Conservation (phyloP, 2,888 invertebrate species). For the Onthophagus sagittarius region DNA sequence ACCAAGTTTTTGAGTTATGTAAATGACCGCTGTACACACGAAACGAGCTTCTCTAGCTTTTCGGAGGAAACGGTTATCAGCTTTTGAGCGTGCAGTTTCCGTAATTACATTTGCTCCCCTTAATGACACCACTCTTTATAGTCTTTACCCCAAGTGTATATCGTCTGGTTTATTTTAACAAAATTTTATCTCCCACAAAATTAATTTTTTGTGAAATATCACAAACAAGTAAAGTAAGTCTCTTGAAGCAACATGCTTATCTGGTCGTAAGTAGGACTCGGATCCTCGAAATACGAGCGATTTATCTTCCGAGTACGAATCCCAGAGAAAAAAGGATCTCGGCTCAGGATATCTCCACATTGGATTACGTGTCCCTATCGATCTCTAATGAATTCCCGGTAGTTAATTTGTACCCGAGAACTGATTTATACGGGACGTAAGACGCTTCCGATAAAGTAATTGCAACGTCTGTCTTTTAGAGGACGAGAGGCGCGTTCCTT, state of each 20-base stretch:
- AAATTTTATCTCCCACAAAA: too few relatives aligned
- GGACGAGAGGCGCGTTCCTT: not conserved
- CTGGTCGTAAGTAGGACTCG: not conserved
- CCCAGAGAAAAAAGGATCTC: not conserved
- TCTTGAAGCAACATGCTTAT: not conserved
- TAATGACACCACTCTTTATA: not conserved
- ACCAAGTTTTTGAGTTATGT: conserved; percentile 10
- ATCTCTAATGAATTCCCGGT: not conserved
- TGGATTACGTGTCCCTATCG: not conserved
- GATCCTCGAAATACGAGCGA: not conserved
- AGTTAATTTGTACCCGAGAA: not conserved
- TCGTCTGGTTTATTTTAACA: too few relatives aligned
- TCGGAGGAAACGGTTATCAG: not conserved
- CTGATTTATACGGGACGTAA: not conserved
- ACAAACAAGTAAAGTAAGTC: not conserved
- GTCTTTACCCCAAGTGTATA: too few relatives aligned
- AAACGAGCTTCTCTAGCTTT: not conserved
- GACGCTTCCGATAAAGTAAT: not conserved
- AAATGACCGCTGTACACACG: not conserved
- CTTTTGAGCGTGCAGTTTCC: not conserved
- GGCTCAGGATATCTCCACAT: not conserved
- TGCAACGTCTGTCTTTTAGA: not conserved
- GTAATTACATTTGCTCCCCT: not conserved
- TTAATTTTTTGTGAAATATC: too few relatives aligned
- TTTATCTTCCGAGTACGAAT: not conserved